Base-by-base conservation (phyloP, 2,888 invertebrate genomes). In the Netelia virgata region DNA sequence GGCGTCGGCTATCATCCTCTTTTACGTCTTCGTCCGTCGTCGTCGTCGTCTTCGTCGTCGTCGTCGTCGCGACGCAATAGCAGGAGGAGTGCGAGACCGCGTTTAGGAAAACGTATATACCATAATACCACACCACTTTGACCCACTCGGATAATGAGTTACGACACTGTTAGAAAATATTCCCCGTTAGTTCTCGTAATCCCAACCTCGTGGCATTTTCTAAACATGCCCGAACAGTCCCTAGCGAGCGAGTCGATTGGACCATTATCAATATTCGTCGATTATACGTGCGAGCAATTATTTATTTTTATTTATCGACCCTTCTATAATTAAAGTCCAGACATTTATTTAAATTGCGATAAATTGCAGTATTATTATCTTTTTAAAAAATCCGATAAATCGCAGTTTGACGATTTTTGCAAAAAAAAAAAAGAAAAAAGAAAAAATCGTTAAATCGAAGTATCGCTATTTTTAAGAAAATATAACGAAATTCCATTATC, bases 121-220 rank as follows among this genome's bases (percentile, higher is more conserved):
- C 3, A 16, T 41, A 41, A 16, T 16, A 55, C 3, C 68, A 53
- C 50, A 43, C 41, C 57, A 23, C 69, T 83, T 41, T 70, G 75
- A 75, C 79, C 79, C 64, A 59, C 36, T 79, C 70, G 55, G 50
- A 70, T 83, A 74, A 82, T 72, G 57, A 77, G 72, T 82, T 82
- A 77, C 72, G 75, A 41, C 68, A 59, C 43, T 77, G 55, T 59
- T 59, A n/a, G 47, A 59, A 61, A n/a, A 68, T 50, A 41, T 47
- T 14, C 10, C 43, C 47, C 47, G 47, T 47, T 47, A 47, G 2
- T 47, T 47, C 14, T 14, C 47, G 47, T 47, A 47, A 47, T 47
- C 1, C 6, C 14, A 47, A 14, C 14, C 47, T 47, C 47, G 47
- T 10, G 11, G 47, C 11, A 10, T 47, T 47, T 47, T 14, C 47